Percentiles rank a stretch among this genome's conserved stretches.
Conservation (phyloP, 2,888 invertebrate genomes). For the Neelides folsomi region DNA sequence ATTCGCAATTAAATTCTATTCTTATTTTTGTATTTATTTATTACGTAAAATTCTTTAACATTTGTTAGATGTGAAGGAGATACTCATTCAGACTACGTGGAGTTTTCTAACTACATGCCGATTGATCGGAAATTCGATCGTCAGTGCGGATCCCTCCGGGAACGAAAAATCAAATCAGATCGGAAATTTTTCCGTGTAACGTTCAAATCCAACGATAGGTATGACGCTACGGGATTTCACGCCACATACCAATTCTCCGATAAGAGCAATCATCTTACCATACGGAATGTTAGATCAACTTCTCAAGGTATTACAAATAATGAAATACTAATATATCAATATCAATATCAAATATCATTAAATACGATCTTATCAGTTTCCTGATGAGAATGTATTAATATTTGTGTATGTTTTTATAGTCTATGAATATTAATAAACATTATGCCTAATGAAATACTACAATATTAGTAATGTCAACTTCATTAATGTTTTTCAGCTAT, state of each 20-base stretch:
- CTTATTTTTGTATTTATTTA: neutral
- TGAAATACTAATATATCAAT: too few relatives aligned
- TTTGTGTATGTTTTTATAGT: too few relatives aligned
- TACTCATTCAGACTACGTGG: constrained; percentile 88
- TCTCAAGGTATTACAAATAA: too few relatives aligned
- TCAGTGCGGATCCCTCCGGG: constrained; percentile 72
- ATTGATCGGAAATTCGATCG: constrained; percentile 77
- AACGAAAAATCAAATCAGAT: constrained; percentile 42
- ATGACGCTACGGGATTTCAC: constrained; percentile 46
- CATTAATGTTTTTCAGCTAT: too few relatives aligned
- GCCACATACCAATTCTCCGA: constrained; percentile 30
- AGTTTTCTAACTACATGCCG: constrained; percentile 87
- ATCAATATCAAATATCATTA: too few relatives aligned
- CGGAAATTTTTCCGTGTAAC: constrained; percentile 57
- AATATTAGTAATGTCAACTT: too few relatives aligned
- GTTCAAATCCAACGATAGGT: constrained; percentile 82
- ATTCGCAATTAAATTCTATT: neutral
- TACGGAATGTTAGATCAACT: constrained; percentile 11
- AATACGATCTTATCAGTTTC: too few relatives aligned
- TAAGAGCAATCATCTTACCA: constrained; percentile 15
- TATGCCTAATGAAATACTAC: too few relatives aligned
- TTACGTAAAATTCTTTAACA: neutral
- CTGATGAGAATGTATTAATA: too few relatives aligned
- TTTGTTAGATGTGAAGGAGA: constrained; percentile 68
- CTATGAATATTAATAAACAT: too few relatives aligned